Evolutionary conservation across 2,113 vertebrate genomes (phyloP).

Genomic region (Sorex fumeus): DNA sequence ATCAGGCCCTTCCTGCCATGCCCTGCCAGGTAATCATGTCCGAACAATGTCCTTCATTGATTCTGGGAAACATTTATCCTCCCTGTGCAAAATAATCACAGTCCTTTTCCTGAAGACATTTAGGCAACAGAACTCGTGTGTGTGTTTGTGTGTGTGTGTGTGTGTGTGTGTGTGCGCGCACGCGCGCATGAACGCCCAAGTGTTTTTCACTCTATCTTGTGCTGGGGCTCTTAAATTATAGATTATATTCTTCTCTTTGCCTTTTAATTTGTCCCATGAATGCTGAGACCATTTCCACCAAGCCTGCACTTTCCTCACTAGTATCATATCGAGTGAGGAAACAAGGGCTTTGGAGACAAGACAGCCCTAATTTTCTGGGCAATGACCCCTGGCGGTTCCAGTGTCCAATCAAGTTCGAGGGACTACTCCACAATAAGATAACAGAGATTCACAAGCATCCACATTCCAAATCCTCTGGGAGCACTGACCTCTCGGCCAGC

Average conservation of each 20-base stretch:
- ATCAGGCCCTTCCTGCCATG: constrained; percentile 30
- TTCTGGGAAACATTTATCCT: constrained; percentile 73
- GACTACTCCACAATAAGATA: constrained; percentile 72
- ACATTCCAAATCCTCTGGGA: not conserved
- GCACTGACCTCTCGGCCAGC: not conserved
- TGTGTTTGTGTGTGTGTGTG: not conserved
- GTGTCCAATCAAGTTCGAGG: constrained; percentile 76
- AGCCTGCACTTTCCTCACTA: constrained; percentile 64
- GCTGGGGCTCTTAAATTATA: constrained; percentile 86
- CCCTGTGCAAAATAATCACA: constrained; percentile 66
- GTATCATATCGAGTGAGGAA: too few species aligned
- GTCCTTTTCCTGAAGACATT: constrained; percentile 85
- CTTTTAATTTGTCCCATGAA: constrained; percentile 83
- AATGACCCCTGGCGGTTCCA: constrained; percentile 75
- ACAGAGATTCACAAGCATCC: constrained; percentile 70
- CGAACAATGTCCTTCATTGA: constrained; percentile 40
- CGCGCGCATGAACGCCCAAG: too few species aligned
- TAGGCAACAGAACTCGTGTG: constrained; percentile 79
- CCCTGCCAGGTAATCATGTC: constrained; percentile 15
- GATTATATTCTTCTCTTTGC: constrained; percentile 85
- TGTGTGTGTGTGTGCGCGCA: not conserved
- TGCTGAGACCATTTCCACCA: constrained; percentile 77
- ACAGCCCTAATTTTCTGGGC: constrained; percentile 70
- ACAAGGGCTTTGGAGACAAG: constrained; percentile 79
- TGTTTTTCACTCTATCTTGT: constrained; percentile 78